A percentile compares a stretch with the other conserved stretches of the same genome.
phyloP scores from a whole-genome alignment of 2,888 invertebrate species.

The Athetis lepigone region DNA sequence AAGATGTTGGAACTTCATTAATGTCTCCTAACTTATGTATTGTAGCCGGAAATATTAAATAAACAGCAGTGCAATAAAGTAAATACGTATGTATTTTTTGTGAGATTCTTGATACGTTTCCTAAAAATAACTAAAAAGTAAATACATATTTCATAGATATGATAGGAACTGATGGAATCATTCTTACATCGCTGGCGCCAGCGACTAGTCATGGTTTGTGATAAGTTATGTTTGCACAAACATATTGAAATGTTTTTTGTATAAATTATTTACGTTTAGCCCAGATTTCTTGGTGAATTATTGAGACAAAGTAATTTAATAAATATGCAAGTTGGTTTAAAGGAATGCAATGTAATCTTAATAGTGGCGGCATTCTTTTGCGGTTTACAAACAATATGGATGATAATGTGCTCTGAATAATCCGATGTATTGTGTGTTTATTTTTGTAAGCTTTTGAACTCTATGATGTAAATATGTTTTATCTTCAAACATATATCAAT shows the following conservation, averaged over 20 bases:
- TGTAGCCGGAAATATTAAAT: slow-evolving; percentile 41
- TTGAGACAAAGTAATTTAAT: slow-evolving; percentile 41
- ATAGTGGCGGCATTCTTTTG: slow-evolving; percentile 50
- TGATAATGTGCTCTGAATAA: slow-evolving; percentile 36
- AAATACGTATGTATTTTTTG: slow-evolving; percentile 46
- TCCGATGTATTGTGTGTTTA: slow-evolving; percentile 30
- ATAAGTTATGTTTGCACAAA: slow-evolving; percentile 61
- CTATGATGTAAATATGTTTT: slow-evolving; percentile 7
- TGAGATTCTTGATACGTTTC: slow-evolving; percentile 45
- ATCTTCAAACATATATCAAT: slow-evolving; percentile 27
- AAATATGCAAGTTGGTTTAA: slow-evolving; percentile 41
- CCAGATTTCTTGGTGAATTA: slow-evolving; percentile 52
- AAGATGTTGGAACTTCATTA: slow-evolving; percentile 32
- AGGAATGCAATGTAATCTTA: slow-evolving; percentile 42
- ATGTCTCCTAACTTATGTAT: slow-evolving; percentile 43
- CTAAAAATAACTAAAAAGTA: slow-evolving; percentile 58
- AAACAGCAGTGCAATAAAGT: slow-evolving; percentile 42
- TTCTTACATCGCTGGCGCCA: slow-evolving; percentile 58
- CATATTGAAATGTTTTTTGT: slow-evolving; percentile 55
- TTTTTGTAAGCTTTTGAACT: slow-evolving; percentile 26
- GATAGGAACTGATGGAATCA: slow-evolving; percentile 58
- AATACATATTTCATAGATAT: slow-evolving; percentile 58
- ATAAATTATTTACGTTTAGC: slow-evolving; percentile 57
- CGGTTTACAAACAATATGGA: slow-evolving; percentile 40
- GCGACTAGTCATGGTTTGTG: slow-evolving; percentile 44